phyloP scores from a whole-genome alignment of 1,140 invertebrate genomes.

The Drosophila rufa region DNA sequence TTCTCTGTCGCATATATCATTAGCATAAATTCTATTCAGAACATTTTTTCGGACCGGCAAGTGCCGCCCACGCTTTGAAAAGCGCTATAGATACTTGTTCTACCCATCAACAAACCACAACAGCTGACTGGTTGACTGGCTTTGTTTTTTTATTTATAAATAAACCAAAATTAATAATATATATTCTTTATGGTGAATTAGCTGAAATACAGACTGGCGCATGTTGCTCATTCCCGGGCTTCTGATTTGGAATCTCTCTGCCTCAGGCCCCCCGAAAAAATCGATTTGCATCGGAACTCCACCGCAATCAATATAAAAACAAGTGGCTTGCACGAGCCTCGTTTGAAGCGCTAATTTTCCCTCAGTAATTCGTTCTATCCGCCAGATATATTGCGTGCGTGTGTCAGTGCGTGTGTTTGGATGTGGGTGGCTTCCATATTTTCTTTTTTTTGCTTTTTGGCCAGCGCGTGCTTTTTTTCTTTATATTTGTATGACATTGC shows the following conservation, averaged over 20 bases:
- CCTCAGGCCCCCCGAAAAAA: slow-evolving; percentile 7
- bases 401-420: slow-evolving; percentile 36
- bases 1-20: slow-evolving; percentile 46
- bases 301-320: slow-evolving; percentile 49
- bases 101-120: slow-evolving; percentile 58
- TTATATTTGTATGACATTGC: slow-evolving; percentile 81
- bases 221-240: slow-evolving; percentile 17
- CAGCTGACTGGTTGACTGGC: slow-evolving; percentile 67
- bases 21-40: slow-evolving; percentile 37
- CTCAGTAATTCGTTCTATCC: slow-evolving; percentile 36
- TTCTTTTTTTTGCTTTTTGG: slow-evolving; percentile 37
- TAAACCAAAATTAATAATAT: slow-evolving; percentile 57
- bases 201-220: slow-evolving; percentile 28
- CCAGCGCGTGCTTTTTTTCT: slow-evolving; percentile 71
- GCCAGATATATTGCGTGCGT: slow-evolving; percentile 24
- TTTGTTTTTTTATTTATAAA: slow-evolving; percentile 63
- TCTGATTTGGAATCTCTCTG: background rate
- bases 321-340: slow-evolving; percentile 32
- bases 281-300: slow-evolving; percentile 28
- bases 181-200: slow-evolving; percentile 64
- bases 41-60: slow-evolving; percentile 31
- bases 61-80: slow-evolving; percentile 52
- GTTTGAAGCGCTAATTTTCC: slow-evolving; percentile 45
- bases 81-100: slow-evolving; percentile 37
- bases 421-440: slow-evolving; percentile 46